phyloP scores from a whole-genome alignment of 2,797 vertebrate species.

The Dipus sagitta region DNA sequence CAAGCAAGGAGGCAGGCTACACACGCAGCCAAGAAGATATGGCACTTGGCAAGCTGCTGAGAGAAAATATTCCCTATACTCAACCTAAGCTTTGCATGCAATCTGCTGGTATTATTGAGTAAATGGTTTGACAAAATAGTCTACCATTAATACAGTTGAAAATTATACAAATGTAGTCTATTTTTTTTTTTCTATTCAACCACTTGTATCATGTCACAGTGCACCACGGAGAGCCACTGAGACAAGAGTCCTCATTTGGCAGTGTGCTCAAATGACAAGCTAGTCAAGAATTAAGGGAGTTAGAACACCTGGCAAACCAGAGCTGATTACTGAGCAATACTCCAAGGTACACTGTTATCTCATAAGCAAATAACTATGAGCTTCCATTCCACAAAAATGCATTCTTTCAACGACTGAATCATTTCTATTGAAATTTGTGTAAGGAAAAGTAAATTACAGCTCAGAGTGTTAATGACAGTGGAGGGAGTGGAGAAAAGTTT shows the following conservation, averaged over 20 bases:
- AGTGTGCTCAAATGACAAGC: slow-evolving; percentile 35
- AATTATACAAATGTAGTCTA: background rate
- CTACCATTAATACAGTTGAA: background rate
- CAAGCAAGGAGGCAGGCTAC: slow-evolving; percentile 27
- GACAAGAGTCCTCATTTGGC: slow-evolving; percentile 39
- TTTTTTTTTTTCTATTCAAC: slow-evolving; percentile 48
- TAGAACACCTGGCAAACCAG: slow-evolving; percentile 54
- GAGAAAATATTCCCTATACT: slow-evolving; percentile 14
- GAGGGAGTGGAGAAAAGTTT: slow-evolving; percentile 31
- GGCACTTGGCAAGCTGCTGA: background rate
- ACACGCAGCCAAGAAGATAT: background rate
- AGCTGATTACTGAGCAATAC: slow-evolving; percentile 45
- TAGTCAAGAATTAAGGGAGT: slow-evolving; percentile 56
- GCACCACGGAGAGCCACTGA: background rate
- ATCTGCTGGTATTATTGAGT: slow-evolving; percentile 37
- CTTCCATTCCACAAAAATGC: slow-evolving; percentile 20
- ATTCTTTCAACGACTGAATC: slow-evolving; percentile 48
- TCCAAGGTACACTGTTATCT: slow-evolving; percentile 32
- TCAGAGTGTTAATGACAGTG: slow-evolving; percentile 38
- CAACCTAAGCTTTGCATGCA: slow-evolving; percentile 1
- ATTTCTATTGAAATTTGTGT: slow-evolving; percentile 61
- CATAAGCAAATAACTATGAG: slow-evolving; percentile 56
- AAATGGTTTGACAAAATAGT: background rate
- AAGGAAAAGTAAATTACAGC: slow-evolving; percentile 66
- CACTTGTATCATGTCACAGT: background rate